phyloP scores from a whole-genome alignment of 2,113 vertebrate species.

The Varanus salvator region DNA sequence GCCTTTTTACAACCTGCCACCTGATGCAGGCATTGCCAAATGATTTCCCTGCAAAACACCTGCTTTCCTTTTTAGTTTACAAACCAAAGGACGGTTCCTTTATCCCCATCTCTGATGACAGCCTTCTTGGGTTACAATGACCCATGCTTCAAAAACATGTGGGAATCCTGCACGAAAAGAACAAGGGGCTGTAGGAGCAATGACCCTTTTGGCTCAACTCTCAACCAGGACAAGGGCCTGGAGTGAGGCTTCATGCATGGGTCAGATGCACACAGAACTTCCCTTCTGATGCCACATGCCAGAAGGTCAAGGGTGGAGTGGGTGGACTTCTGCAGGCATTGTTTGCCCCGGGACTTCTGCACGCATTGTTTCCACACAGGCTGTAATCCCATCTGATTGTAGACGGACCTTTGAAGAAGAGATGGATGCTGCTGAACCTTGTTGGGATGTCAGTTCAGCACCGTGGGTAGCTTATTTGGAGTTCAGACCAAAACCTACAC shows the following conservation, averaged over 20 bases:
- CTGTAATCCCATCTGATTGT: background rate
- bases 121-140: background rate
- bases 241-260: background rate
- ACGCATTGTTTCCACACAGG: background rate
- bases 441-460: no score
- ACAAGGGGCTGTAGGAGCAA: background rate
- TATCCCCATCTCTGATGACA: background rate
- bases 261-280: background rate
- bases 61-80: background rate
- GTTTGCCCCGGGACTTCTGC: background rate
- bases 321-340: no score
- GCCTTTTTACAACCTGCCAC: background rate
- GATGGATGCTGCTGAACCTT: no score
- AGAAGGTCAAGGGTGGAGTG: no score
- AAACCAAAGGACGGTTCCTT: background rate
- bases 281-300: background rate
- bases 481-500: no score
- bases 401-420: no score
- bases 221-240: background rate
- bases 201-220: background rate
- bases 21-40: background rate
- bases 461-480: no score
- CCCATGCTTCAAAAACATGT: background rate
- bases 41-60: background rate
- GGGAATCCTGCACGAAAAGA: background rate